Conservation (phyloP, 2,797 vertebrate species). For the Linurgus olivaceus region DNA sequence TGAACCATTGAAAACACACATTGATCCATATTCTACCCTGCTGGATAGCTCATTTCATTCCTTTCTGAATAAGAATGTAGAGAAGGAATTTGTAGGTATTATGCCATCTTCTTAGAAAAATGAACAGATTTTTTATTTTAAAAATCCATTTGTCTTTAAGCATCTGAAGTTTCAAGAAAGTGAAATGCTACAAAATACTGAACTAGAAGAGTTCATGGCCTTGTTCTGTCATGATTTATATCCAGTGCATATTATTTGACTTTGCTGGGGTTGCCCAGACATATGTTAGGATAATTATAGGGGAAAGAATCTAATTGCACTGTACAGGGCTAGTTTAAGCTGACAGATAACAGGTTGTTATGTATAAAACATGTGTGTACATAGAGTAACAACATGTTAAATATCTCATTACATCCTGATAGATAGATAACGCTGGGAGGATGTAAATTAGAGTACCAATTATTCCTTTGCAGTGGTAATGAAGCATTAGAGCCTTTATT, state of each 20-base stretch:
- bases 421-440: conserved; percentile 38
- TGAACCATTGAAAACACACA: background rate
- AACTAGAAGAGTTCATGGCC: background rate
- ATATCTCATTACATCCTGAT: conserved; percentile 53
- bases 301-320: conserved; percentile 10
- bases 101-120: background rate
- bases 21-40: background rate
- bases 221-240: conserved; percentile 30
- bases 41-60: background rate
- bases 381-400: conserved; percentile 49
- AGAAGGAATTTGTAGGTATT: background rate
- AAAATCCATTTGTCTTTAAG: conserved; percentile 13
- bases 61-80: background rate
- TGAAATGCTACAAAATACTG: background rate
- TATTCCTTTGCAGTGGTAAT: conserved; percentile 50
- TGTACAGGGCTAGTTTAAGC: background rate
- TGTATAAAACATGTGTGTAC: conserved; percentile 49
- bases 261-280: background rate
- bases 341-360: conserved; percentile 32
- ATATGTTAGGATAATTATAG: conserved; percentile 14
- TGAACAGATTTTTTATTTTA: conserved; percentile 19
- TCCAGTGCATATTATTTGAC: background rate
- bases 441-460: conserved; percentile 49
- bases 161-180: background rate
- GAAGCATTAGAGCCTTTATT: conserved; percentile 24